Evolutionary conservation across 2,113 vertebrate genomes (phyloP).

Genomic region (Etia nguti): DNA sequence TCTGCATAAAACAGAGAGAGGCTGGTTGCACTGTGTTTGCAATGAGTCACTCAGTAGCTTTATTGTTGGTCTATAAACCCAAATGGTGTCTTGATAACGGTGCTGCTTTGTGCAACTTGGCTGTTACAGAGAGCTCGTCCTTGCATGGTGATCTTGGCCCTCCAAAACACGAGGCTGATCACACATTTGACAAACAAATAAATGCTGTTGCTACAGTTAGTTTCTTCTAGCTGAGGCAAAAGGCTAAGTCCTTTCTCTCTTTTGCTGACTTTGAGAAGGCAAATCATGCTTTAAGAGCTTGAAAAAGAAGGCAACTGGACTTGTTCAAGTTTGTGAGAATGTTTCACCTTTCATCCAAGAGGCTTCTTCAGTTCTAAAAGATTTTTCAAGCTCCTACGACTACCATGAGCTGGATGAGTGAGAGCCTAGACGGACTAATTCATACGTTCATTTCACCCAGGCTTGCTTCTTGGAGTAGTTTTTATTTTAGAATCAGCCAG

Average conservation of each 20-base stretch:
- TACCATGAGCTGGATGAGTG: background rate
- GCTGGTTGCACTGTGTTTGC: background rate
- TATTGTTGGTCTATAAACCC: background rate
- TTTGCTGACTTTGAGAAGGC: background rate
- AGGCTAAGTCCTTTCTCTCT: background rate
- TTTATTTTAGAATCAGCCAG: background rate
- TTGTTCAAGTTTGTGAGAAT: background rate
- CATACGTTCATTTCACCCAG: background rate
- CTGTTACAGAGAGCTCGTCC: background rate
- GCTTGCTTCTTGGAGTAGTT: background rate
- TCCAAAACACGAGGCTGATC: background rate
- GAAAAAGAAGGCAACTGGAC: background rate
- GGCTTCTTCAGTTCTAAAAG: background rate
- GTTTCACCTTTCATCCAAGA: background rate
- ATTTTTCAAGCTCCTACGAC: background rate
- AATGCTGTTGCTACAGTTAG: background rate
- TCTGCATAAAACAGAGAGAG: slow-evolving; percentile 63
- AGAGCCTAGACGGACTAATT: background rate
- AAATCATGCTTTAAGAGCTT: background rate
- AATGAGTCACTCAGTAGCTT: background rate
- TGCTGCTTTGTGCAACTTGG: background rate
- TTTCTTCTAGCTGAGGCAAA: background rate
- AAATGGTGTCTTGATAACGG: background rate
- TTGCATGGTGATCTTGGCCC: too few species aligned
- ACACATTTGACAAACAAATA: background rate